Evolutionary conservation across 2,113 vertebrate genomes (phyloP), one percentile per base, ranked within the genome.

Genomic region (Pao palembangensis): DNA sequence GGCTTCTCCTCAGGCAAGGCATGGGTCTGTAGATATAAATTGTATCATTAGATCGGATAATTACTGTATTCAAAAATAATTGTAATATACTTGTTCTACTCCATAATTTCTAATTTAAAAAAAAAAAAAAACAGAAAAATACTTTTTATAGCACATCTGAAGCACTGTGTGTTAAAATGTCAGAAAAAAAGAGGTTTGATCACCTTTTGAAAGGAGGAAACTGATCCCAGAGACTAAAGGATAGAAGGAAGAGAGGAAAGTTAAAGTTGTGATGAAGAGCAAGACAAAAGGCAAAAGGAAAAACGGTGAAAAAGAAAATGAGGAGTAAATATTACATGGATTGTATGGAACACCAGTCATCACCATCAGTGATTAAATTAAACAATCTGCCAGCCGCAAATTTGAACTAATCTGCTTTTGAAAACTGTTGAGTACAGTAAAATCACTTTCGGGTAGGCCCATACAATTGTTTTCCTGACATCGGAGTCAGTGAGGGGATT

Each of bases 211-310:
- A 68, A 91, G 83, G 89, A 83, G 69, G 93, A 85, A 76, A 94
- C 91, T 90, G 92, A 93, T 92, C 93, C 95, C 90, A 94, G 92
- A 62, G 85, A 88, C 95, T 94, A 82, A 93, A 59, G 49, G 55
- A 80, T 51, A 76, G 67, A 58, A 62, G 44, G 69, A 69, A 71
- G 21, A 81, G 43, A 68, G 71, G 41, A 92, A 61, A 91, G 89
- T 93, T 88, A 95, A 61, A 70, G 61, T 56, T 58, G 75, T 44
- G 58, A 42, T 72, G 44, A 81, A 65, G 70, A 38, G 58, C 59
- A 0, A 0, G 21, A 72, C 42, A 51, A 42, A 65, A 17, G 53
- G 58, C n/a, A 48, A 62, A 63, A n/a, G 51, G 61, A 47, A 41
- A 51, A 13, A 55, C 28, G 7, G 48, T 2, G 57, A 25, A 20